Evolutionary conservation across 2,888 invertebrate species (phyloP).

Genomic region (Andrena flavipes): DNA sequence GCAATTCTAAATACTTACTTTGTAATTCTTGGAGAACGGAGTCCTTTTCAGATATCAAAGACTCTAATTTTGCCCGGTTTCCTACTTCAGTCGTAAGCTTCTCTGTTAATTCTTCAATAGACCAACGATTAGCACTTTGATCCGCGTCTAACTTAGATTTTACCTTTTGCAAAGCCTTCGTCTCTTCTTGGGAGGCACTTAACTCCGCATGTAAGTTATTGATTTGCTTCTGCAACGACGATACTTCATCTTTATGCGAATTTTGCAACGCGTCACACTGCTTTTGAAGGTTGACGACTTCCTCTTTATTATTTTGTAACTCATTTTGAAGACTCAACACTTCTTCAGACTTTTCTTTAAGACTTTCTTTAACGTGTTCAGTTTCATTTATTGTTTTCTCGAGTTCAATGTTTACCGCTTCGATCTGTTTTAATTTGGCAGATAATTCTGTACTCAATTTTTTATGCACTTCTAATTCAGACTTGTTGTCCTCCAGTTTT

Average conservation of each 20-base stretch:
- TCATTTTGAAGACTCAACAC: slow-evolving; percentile 76
- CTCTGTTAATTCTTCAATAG: slow-evolving; percentile 84
- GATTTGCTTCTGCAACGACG: slow-evolving; percentile 64
- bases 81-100: slow-evolving; percentile 62
- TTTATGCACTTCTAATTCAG: slow-evolving; percentile 67
- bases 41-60: slow-evolving; percentile 70
- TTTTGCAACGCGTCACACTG: slow-evolving; percentile 79
- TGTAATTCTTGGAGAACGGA: slow-evolving; percentile 84
- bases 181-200: slow-evolving; percentile 70
- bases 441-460: slow-evolving; percentile 64
- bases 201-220: slow-evolving; percentile 72
- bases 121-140: slow-evolving; percentile 74
- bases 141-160: slow-evolving; percentile 71
- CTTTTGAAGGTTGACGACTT: slow-evolving; percentile 56
- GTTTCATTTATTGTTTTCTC: slow-evolving; percentile 53
- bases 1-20: slow-evolving; percentile 52
- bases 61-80: slow-evolving; percentile 65
- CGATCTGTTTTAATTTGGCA: slow-evolving; percentile 56
- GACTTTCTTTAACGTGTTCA: slow-evolving; percentile 85
- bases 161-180: slow-evolving; percentile 66
- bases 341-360: slow-evolving; percentile 85
- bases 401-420: slow-evolving; percentile 70
- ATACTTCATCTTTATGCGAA: slow-evolving; percentile 75
- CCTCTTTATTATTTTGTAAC: slow-evolving; percentile 70
- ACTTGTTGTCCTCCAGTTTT: slow-evolving; percentile 70